phyloP scores from a whole-genome alignment of 2,113 vertebrate species.

The Megaceryle torquata region DNA sequence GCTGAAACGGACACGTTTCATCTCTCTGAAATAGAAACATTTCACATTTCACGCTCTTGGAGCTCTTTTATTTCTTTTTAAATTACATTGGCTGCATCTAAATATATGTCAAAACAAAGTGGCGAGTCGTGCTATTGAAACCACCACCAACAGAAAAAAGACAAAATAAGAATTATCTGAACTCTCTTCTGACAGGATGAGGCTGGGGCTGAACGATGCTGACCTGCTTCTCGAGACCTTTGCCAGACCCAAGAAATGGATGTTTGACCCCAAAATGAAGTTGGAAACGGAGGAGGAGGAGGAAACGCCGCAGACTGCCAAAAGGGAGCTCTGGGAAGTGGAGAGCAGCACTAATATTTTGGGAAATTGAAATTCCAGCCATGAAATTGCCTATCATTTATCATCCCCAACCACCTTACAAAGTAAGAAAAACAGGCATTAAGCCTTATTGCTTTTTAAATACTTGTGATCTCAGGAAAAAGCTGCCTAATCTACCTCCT shows the following conservation, averaged over 20 bases:
- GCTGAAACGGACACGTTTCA: rapidly evolving
- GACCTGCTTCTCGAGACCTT: not conserved
- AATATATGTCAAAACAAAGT: not conserved
- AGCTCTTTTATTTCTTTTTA: not conserved
- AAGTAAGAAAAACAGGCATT: slow-evolving; percentile 68
- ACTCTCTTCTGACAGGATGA: not conserved
- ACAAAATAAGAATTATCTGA: not conserved
- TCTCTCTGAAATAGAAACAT: not conserved
- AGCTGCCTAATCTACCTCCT: not conserved
- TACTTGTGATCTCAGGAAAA: slow-evolving; percentile 48
- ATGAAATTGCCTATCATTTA: slow-evolving; percentile 81
- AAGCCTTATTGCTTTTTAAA: slow-evolving; percentile 77
- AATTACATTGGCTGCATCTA: not conserved
- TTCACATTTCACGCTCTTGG: not conserved
- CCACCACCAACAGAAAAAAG: not conserved
- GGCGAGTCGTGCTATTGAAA: not conserved
- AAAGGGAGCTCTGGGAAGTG: slow-evolving; percentile 66
- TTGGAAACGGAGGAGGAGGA: slow-evolving; percentile 29
- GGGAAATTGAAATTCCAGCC: slow-evolving; percentile 78
- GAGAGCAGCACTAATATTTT: slow-evolving; percentile 73
- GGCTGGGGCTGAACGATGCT: rapidly evolving
- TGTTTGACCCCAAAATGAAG: not conserved
- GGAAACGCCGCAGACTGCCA: slow-evolving; percentile 47
- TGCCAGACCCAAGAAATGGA: not conserved
- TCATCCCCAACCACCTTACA: slow-evolving; percentile 73